Percentiles rank a stretch among this genome's conserved stretches.
These are phyloP conservation scores for Anastrepha obliqua DNA, from an alignment of 1,140 invertebrate genomes.

Conservation along the genomic window DNA sequence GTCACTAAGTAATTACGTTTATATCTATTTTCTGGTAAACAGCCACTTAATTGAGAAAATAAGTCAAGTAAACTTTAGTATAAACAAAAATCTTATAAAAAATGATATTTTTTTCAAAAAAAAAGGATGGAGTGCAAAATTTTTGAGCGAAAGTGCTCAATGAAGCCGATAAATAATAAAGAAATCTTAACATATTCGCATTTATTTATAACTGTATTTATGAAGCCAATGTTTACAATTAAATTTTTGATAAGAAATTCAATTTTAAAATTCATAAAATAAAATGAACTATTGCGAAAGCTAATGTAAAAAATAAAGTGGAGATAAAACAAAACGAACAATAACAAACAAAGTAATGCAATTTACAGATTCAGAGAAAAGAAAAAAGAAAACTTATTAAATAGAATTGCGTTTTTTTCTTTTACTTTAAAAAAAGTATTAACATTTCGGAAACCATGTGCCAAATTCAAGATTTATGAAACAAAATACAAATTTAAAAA, in stretches of 20 bases:
- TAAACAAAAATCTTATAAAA: no score
- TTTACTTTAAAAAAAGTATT: not conserved
- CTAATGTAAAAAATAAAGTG: not conserved
- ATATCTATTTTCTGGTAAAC: no score
- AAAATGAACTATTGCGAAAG: not conserved
- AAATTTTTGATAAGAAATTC: not conserved
- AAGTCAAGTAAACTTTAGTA: no score
- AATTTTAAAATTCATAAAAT: not conserved
- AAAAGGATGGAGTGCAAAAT: not conserved
- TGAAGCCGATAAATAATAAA: not conserved
- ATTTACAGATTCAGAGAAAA: not conserved
- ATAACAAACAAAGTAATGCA: not conserved
- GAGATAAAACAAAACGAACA: not conserved
- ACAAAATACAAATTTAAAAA: slow-evolving; percentile 49
- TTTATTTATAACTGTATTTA: slow-evolving; percentile 31
- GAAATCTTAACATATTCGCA: slow-evolving; percentile 19
- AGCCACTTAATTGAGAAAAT: no score
- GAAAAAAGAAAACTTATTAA: not conserved
- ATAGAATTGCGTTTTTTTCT: not conserved
- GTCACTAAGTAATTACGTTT: no score
- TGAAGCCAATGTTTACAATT: slow-evolving; percentile 4
- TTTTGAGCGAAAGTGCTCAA: not conserved
- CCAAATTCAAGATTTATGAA: slow-evolving; percentile 52
- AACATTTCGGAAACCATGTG: slow-evolving; percentile 45
- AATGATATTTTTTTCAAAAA: no score